A percentile compares a stretch with the other conserved stretches of the same genome.
phyloP scores from a whole-genome alignment of 2,113 vertebrate genomes.

The Pycnonotus jocosus region DNA sequence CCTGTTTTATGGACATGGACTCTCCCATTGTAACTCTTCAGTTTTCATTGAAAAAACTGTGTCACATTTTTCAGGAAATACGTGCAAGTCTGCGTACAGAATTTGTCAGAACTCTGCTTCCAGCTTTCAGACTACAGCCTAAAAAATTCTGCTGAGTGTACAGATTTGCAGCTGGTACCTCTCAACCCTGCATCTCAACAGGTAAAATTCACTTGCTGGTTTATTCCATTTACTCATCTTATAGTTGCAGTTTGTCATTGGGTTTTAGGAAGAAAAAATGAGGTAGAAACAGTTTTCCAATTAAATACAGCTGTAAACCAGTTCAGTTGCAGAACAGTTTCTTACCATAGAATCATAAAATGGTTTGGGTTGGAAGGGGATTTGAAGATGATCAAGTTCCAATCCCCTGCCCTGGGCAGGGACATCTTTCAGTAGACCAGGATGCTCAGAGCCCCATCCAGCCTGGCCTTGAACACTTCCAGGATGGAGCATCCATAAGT shows the following conservation, averaged over 20 bases:
- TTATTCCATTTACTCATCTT: neutral
- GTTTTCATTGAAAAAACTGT: neutral
- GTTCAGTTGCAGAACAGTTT: neutral
- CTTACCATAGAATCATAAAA: neutral
- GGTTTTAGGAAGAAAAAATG: neutral
- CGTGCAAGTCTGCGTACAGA: conserved; percentile 90
- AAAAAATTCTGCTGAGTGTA: conserved; percentile 56
- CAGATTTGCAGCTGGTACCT: conserved; percentile 73
- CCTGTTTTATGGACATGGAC: neutral
- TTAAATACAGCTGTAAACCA: neutral
- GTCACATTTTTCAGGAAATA: conserved; percentile 81
- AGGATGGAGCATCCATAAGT: neutral
- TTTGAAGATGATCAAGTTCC: neutral
- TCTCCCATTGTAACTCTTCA: neutral
- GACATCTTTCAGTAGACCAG: neutral
- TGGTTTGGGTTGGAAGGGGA: neutral
- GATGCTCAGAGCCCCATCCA: neutral
- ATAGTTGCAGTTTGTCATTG: neutral
- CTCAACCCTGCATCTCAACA: conserved; percentile 80
- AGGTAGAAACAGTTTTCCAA: neutral
- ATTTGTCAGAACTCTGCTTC: conserved; percentile 88
- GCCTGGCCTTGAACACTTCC: neutral
- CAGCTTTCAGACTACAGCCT: conserved; percentile 81
- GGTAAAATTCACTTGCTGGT: conserved; percentile 70
- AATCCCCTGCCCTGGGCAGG: neutral